Evolutionary conservation across 2,888 invertebrate genomes (phyloP), one percentile per base, ranked within the genome.

Genomic region (Diarsia mendica): DNA sequence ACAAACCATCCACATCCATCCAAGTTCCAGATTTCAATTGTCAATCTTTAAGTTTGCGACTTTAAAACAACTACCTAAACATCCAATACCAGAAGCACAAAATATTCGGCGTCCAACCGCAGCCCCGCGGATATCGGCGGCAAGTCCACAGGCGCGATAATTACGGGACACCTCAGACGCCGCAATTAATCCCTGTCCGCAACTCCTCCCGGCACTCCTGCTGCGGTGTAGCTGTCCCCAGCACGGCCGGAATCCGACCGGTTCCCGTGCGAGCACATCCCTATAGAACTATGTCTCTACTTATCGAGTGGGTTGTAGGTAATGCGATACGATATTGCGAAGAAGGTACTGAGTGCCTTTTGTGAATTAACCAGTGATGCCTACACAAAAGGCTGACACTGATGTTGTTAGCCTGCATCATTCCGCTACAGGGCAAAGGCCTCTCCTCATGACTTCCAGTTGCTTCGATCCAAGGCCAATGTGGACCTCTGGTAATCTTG

Each of bases 121-220:
- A 83, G 70, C 20, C 48, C 18, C 70, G 48, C 55, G 44, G 46
- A 61, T 77, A 87, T 84, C 74, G 77, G 76, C 64, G 48, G 66
- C 49, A 63, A 82, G 84, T 90, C 91, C 92, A 87, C 90, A 91
- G 89, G 91, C 89, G 88, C 89, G 90, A 88, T 91, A 92, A 93
- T 93, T 92, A 92, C 89, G 92, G 92, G 86, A 84, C 91, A 93
- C 93, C 93, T 94, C 94, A 93, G 92, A 89, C 89, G 92, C 95
- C 94, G 90, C 94, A 95, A 95, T 93, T 93, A 94, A 94, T 94
- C 93, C 91, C 90, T 85, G 87, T 84, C 90, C 90, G 88, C 88
- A 84, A 63, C 63, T 63, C 63, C 88, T 86, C 84, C 79, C 86
- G 79, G 80, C 84, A 79, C 83, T 67, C 70, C 78, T 74, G 82